Evolutionary conservation across 2,888 invertebrate genomes (phyloP), one percentile per base, ranked within the genome.

Genomic region (Criorhina ranunculi): DNA sequence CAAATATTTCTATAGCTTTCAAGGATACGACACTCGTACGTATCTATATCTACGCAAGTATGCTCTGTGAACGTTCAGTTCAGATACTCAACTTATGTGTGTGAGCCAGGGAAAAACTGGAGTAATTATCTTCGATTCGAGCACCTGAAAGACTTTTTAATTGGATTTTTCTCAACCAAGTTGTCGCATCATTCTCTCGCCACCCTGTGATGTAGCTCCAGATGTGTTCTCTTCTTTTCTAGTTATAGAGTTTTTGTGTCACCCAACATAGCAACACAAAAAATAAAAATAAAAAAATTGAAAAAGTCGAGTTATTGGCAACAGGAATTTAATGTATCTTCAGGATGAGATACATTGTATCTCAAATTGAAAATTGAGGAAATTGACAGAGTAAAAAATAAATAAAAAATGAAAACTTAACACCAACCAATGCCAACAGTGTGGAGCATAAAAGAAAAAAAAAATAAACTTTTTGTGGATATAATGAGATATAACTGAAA

Each of bases 141-240:
- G 86, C 77, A 79, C 79, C 82, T 86, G 86, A 87, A 87, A 87
- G 80, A 80, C 86, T 86, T 87, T 87, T 87, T 87, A 87, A 87
- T 87, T 87, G 87, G 87, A 87, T 86, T 86, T 86, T 86, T 72
- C 72, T 64, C 72, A 62, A 73, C 86, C 72, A 70, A 85, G 75
- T 85, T 85, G 85, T 80, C 85, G 80, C 80, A 70, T 69, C 85
- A 85, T 75, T 44, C 51, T 64, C n/a, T 11, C 44, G 11, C 15
- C 40, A 42, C 4, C 15, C 49, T 42, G 19, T 44, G 11, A 35
- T 40, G 29, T 44, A 53, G 3, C 29, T 35, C 15, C 40, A 29
- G 15, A 51, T 8, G 15, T 44, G 19, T 40, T 24, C 24, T 1
- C 24, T 4, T 24, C 24, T 55, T 46, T 31, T 57, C 24, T 44